These are phyloP conservation scores for Rhynchonycteris naso DNA, from an alignment of 2,797 vertebrate genomes.

Conservation along the genomic window DNA sequence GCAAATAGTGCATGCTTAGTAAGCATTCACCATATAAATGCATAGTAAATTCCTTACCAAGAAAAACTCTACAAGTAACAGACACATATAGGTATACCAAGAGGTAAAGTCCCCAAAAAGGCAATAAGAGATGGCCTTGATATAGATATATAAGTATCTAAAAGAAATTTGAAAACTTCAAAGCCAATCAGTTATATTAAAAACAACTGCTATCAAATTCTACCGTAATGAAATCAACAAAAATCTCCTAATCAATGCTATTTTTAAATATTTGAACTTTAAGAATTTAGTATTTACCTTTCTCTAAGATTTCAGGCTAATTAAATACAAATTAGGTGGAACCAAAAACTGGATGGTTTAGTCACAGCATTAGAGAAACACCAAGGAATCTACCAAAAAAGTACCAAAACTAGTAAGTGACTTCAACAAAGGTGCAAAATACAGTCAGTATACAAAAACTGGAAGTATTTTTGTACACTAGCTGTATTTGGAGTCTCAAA, in stretches of 20 bases:
- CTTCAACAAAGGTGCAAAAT: neutral
- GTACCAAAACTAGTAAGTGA: too few species aligned
- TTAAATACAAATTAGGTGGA: conserved; percentile 38
- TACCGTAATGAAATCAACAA: neutral
- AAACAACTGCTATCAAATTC: conserved; percentile 1
- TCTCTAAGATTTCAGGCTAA: conserved; percentile 35
- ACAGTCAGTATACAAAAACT: neutral
- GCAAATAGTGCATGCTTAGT: neutral
- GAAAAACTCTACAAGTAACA: neutral
- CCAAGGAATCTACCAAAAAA: neutral
- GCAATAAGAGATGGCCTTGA: neutral
- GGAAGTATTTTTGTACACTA: neutral
- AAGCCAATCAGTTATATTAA: neutral
- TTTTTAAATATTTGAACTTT: conserved; percentile 51
- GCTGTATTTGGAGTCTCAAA: neutral
- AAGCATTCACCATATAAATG: neutral
- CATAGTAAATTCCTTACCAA: neutral
- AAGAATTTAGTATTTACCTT: conserved; percentile 2
- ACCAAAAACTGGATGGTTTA: neutral
- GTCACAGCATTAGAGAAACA: neutral
- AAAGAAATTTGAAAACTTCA: neutral
- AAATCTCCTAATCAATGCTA: neutral
- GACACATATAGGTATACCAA: neutral
- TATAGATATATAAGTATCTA: neutral
- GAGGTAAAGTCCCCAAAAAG: neutral